Evolutionary conservation across 92 coral and sea anemone genomes (phyloP), one percentile per base, ranked within the genome.

Genomic region (Heteractis magnifica): DNA sequence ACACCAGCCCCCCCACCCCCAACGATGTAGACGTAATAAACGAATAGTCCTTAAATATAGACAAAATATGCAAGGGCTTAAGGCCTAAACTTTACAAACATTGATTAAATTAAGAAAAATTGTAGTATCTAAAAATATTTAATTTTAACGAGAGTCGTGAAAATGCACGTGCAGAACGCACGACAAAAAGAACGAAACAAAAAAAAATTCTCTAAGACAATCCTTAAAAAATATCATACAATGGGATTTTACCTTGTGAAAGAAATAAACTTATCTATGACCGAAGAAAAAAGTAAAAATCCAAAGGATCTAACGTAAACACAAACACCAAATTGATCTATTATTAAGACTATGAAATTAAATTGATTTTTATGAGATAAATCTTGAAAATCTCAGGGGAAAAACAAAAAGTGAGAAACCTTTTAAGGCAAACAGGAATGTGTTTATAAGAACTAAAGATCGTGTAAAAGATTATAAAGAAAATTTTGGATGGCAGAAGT

Each of bases 121-220:
- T 34, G 44, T 34, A 34, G 44, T 34, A 34, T 34, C 0, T 34
- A 34, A 34, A 34, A 34, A 34, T 34, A 34, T 34, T 34, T 34
- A 34, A 34, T 34, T 34, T 34, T 34, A 34, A 34, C 48, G 56
- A 72, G 12, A 51, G 34, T 79, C 75, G 82, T 26, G 74, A 64
- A 62, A 53, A 55, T 72, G 74, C 16, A 58, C 15, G 64, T 58
- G 64, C 64, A n/a, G 16, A 13, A 58, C 44, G 75, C 82, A 79
- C 82, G 82, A 58, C 73, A 73, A 49, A 5, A 15, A 58, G 59
- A 15, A 4, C 48, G 6, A 23, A 11, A 78, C 12, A 78, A 6
- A 78, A 78, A 0, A 44, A 52, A 34, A 34, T 34, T 2, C 44
- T 34, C 44, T 2, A 34, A 34, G 44, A 34, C 44, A 34, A 34